Conservation (phyloP, 1,140 invertebrate genomes). For the Aphelinus atriplicis region DNA sequence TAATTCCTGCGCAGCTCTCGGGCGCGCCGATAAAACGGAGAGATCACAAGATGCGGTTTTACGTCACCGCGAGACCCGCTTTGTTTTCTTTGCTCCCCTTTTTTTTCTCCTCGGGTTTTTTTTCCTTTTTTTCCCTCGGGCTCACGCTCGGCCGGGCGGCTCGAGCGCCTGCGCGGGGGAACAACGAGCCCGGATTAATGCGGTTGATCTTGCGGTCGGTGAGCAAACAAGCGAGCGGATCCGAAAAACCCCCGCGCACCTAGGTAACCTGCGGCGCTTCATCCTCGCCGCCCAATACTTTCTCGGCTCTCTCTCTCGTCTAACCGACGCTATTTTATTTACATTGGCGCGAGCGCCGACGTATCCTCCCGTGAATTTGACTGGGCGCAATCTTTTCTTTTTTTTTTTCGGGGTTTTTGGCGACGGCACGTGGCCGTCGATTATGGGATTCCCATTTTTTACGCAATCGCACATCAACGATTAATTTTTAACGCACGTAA, state of each 20-base stretch:
- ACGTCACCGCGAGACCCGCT: conserved; percentile 13
- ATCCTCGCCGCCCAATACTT: conserved; percentile 11
- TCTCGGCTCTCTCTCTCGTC: neutral
- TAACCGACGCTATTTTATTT: too few species aligned
- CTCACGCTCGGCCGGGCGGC: conserved; percentile 17
- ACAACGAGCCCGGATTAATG: conserved; percentile 43
- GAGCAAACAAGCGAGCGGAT: conserved; percentile 44
- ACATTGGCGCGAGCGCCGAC: too few species aligned
- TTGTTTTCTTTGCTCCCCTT: conserved; percentile 39
- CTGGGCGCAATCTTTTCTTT: too few species aligned
- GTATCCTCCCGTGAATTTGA: too few species aligned
- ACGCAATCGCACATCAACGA: too few species aligned
- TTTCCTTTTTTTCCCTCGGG: neutral
- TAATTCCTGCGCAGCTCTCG: conserved; percentile 11
- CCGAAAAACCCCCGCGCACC: conserved; percentile 14
- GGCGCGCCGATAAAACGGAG: neutral
- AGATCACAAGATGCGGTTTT: conserved; percentile 31
- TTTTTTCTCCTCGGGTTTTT: conserved; percentile 22
- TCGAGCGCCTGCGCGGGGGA: neutral
- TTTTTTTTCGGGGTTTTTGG: neutral
- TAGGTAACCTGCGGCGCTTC: conserved; percentile 12
- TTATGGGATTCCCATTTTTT: too few species aligned
- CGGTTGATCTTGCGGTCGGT: conserved; percentile 51
- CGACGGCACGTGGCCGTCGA: too few species aligned
- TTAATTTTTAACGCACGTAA: too few species aligned